Percentiles rank a stretch among this genome's conserved stretches.
Conservation (phyloP, 2,113 vertebrate genomes). For the Campylomormyrus tamandua region DNA sequence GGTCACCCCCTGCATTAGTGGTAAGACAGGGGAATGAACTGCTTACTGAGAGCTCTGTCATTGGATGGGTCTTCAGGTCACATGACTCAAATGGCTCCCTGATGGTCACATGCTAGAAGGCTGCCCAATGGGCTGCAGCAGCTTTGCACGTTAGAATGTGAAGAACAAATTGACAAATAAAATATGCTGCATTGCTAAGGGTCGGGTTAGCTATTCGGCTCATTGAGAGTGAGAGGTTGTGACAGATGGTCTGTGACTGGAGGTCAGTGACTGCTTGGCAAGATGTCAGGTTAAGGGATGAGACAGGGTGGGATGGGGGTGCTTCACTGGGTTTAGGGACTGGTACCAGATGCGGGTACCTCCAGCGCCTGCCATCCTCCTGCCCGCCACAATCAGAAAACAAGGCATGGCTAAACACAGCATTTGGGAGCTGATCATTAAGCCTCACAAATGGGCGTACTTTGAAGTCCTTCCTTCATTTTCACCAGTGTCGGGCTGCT, state of each 20-base stretch:
- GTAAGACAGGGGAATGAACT: neutral
- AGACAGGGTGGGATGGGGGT: neutral
- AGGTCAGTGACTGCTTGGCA: neutral
- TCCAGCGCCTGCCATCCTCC: neutral
- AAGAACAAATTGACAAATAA: constrained; percentile 2
- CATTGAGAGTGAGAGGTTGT: neutral
- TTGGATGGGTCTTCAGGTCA: neutral
- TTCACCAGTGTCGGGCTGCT: neutral
- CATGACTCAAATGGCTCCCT: neutral
- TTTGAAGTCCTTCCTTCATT: neutral
- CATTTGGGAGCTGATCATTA: neutral
- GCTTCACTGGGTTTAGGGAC: neutral
- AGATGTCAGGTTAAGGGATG: neutral
- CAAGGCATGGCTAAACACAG: neutral
- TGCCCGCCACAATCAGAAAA: neutral
- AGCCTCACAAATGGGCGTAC: neutral
- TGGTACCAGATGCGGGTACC: neutral
- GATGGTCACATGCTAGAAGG: neutral
- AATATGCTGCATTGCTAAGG: neutral
- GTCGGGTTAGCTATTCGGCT: neutral
- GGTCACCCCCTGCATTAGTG: neutral
- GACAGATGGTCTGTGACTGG: constrained; percentile 13
- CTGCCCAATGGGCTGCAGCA: neutral
- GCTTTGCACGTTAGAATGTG: neutral
- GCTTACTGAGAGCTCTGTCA: neutral